A percentile compares a stretch with the other conserved stretches of the same genome.
These are phyloP conservation scores for Drymodes brunneopygia DNA, from an alignment of 2,113 vertebrate species.

Conservation along the genomic window DNA sequence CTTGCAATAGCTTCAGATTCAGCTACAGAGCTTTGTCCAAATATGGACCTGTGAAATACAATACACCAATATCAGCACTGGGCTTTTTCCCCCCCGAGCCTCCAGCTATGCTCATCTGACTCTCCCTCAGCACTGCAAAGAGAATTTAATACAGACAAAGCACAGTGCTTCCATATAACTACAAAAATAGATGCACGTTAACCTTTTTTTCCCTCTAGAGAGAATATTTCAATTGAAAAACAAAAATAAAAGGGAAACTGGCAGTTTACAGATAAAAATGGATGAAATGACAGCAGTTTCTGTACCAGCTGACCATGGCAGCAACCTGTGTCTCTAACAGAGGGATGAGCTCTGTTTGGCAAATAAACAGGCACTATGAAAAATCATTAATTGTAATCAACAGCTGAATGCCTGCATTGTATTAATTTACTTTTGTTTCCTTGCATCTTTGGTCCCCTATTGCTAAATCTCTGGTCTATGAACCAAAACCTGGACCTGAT, in stretches of 20 bases:
- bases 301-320: neutral
- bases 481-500: neutral
- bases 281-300: neutral
- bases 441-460: neutral
- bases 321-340: neutral
- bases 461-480: neutral
- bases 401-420: neutral
- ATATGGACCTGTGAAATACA: conserved; percentile 62
- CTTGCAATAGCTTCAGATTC: conserved; percentile 58
- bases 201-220: neutral
- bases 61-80: neutral
- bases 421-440: neutral
- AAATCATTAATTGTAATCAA: neutral
- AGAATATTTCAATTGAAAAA: neutral
- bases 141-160: neutral
- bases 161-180: neutral
- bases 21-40: conserved; percentile 60
- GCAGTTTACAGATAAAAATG: neutral
- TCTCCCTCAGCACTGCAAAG: neutral
- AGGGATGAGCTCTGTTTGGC: neutral
- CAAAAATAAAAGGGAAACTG: neutral
- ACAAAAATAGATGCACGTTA: neutral
- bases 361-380: neutral
- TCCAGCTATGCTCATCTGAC: neutral
- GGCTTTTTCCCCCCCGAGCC: neutral